A percentile compares a stretch with the other conserved stretches of the same genome.
phyloP scores from a whole-genome alignment of 2,888 invertebrate genomes.

The Hemaris fuciformis region DNA sequence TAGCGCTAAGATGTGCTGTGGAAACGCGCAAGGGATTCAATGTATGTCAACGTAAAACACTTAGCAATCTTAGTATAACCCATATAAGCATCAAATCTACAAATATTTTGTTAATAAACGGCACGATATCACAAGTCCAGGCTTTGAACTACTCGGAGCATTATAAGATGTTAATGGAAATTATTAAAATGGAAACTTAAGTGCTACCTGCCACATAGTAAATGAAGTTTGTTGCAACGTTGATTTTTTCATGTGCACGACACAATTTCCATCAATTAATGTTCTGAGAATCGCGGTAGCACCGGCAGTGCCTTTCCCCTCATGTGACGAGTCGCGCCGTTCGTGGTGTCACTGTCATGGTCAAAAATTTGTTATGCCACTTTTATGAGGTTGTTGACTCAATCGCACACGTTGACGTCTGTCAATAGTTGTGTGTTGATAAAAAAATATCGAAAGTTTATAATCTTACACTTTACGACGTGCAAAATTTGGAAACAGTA shows the following conservation, averaged over 20 bases:
- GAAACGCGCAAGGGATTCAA: neutral
- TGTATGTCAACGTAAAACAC: neutral
- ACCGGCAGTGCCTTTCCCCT: neutral
- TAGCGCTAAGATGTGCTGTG: neutral
- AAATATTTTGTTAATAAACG: neutral
- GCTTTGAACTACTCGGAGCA: no score
- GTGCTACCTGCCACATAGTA: neutral
- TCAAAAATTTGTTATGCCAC: neutral
- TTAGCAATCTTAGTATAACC: neutral
- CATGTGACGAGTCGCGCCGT: neutral
- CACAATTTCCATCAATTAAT: neutral
- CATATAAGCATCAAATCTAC: neutral
- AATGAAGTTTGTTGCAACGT: neutral
- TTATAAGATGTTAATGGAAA: no score
- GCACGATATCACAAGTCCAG: neutral
- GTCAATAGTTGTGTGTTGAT: neutral
- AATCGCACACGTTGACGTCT: neutral
- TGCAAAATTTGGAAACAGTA: no score
- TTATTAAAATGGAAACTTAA: no score
- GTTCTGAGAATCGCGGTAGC: neutral
- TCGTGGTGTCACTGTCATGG: neutral
- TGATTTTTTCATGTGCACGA: neutral
- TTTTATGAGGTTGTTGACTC: constrained; percentile 1
- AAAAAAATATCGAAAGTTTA: neutral
- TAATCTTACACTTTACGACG: neutral